Base-by-base conservation (phyloP, 2,113 vertebrate genomes). In the Glareola pratincola region DNA sequence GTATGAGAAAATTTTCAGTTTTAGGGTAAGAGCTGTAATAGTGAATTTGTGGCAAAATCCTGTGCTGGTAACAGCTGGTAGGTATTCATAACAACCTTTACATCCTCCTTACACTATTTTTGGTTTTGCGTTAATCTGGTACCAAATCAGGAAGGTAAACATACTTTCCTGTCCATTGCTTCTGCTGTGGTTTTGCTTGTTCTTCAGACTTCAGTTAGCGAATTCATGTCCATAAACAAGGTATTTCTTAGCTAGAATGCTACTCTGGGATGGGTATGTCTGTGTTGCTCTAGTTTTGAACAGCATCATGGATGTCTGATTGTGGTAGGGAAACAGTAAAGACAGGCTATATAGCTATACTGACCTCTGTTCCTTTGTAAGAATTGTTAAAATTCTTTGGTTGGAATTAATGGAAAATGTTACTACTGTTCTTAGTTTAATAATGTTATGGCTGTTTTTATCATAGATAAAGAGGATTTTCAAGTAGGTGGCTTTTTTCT, bases 11-110 rank as follows among this genome's bases (percentile, higher is more conserved):
- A 48, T 54, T 68, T 23, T 1, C 64, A 54, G 19, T 78, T 79
- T 79, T 67, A 47, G 22, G 54, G 63, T 43, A 60, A 78, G 69
- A 92, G 18, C 24, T 79, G 19, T 69, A 73, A 32, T 47, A 89
- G 84, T 92, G 66, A 87, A 88, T 95, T 89, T 90, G 86, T 86
- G 74, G 47, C 59, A 92, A 80, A 88, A 80, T 83, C 59, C 71
- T 91, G 23, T 90, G 48, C 67, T 94, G 45, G 77, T 91, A 54
- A 41, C 91, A 96, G 80, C 80, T 92, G 77, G 47, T 81, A 47
- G 30, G 36, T 94, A 36, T 72, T 96, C 51, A 15, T 85, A 89
- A 48, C 43, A 75, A n/a, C 32, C 48, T 73, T 92, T 48, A 47
- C 22, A 54, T 91, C 22, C 43, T 77, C 68, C 76, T 92, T 80